Conservation (phyloP, 1,140 invertebrate species). For the Mactra quadrangularis region DNA sequence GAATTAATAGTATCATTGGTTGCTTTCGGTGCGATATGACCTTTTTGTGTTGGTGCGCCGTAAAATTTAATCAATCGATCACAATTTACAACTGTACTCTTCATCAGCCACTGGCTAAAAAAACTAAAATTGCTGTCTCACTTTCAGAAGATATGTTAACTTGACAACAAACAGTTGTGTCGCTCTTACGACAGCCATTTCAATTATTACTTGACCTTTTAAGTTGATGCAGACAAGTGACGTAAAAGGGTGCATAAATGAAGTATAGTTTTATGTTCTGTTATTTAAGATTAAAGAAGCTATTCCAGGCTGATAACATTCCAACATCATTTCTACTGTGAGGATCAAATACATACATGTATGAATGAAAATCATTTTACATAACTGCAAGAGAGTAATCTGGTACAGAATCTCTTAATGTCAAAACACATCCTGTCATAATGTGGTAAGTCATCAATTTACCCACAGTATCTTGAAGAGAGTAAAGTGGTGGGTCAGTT, state of each 20-base stretch:
- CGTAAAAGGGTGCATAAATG: background rate
- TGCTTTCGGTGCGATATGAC: too few relatives aligned
- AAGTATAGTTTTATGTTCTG: background rate
- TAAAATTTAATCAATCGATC: too few relatives aligned
- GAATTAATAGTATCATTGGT: too few relatives aligned
- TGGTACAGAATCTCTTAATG: background rate
- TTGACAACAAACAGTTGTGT: too few relatives aligned
- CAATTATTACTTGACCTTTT: background rate
- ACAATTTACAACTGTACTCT: constrained; percentile 23
- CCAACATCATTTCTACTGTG: constrained; percentile 9
- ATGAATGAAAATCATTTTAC: background rate
- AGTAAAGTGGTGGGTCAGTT: constrained; percentile 11
- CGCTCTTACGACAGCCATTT: too few relatives aligned
- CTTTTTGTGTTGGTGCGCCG: too few relatives aligned
- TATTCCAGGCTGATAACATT: background rate
- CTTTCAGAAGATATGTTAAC: too few relatives aligned
- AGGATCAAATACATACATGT: constrained; percentile 29
- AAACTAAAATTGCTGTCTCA: too few relatives aligned
- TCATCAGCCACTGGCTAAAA: constrained; percentile 23
- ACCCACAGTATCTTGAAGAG: constrained; percentile 9
- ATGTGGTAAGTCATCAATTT: constrained; percentile 1
- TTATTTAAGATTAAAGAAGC: background rate
- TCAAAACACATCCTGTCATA: constrained; percentile 17
- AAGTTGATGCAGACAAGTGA: background rate
- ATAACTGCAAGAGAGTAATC: background rate